phyloP scores from a whole-genome alignment of 2,888 invertebrate genomes.

The Dendrolimus pini region DNA sequence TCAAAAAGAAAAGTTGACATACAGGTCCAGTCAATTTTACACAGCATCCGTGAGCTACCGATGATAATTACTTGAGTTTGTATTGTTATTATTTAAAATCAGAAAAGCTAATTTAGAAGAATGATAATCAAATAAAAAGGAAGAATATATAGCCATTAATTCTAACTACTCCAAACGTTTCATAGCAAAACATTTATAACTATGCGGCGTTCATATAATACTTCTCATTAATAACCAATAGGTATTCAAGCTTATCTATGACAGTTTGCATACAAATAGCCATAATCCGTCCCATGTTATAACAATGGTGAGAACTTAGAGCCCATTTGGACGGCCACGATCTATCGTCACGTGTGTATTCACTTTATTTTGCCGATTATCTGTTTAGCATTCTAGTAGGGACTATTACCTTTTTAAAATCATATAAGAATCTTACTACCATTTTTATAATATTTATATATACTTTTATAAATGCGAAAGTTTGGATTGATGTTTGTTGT shows the following conservation, averaged over 20 bases:
- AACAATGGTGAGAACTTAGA: conserved; percentile 18
- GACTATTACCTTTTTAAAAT: no score
- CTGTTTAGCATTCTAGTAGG: neutral
- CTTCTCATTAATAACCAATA: conserved; percentile 35
- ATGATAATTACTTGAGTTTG: no score
- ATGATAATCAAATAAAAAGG: no score
- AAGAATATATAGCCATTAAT: neutral
- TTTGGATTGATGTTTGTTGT: no score
- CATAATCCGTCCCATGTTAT: conserved; percentile 16
- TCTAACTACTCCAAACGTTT: neutral
- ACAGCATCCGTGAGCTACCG: no score
- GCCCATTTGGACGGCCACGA: neutral
- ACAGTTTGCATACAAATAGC: conserved; percentile 33
- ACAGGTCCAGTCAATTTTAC: no score
- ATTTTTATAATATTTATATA: no score
- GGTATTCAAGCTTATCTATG: conserved; percentile 23
- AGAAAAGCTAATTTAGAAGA: no score
- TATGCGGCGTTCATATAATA: conserved; percentile 14
- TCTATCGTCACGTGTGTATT: neutral
- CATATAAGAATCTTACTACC: no score
- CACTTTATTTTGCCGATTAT: neutral
- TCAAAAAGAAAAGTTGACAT: no score
- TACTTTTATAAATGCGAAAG: no score
- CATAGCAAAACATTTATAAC: neutral
- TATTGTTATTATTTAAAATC: no score